Percentiles rank a stretch among this genome's conserved stretches.
phyloP scores from a whole-genome alignment of 2,113 vertebrate genomes.

The Nyctibius bracteatus region DNA sequence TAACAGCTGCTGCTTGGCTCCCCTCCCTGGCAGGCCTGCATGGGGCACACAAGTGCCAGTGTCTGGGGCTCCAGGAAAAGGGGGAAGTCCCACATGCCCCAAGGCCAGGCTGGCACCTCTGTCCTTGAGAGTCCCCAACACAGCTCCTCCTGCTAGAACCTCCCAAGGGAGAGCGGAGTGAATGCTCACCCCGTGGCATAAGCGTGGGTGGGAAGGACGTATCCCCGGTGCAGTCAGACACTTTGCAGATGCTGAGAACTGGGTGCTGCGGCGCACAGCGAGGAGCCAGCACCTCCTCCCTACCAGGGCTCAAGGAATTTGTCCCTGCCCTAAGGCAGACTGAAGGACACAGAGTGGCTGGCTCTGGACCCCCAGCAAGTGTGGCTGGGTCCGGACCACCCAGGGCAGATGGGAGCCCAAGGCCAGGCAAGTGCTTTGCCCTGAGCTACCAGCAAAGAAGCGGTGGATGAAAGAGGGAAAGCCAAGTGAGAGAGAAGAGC shows the following conservation, averaged over 20 bases:
- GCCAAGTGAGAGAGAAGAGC: background rate
- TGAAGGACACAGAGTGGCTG: background rate
- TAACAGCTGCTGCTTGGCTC: constrained; percentile 14
- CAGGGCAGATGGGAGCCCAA: background rate
- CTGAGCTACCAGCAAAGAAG: background rate
- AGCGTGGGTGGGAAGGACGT: background rate
- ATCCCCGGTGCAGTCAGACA: background rate
- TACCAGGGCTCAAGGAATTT: background rate
- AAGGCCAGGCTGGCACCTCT: background rate
- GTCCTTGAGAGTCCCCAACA: background rate
- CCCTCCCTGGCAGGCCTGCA: background rate
- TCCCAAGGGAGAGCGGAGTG: background rate
- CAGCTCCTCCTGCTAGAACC: background rate
- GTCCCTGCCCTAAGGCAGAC: background rate
- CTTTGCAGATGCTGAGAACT: background rate
- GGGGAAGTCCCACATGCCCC: accelerated
- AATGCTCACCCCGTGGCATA: accelerated
- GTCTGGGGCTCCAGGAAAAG: background rate
- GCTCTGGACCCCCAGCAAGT: background rate
- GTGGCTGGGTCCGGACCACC: background rate
- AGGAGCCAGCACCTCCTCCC: background rate
- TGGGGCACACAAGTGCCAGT: background rate
- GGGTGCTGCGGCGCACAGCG: background rate
- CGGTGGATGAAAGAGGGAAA: background rate
- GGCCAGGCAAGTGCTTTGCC: background rate